A percentile compares a stretch with the other conserved stretches of the same genome.
Evolutionary conservation across 2,888 invertebrate species (phyloP).

Genomic region (Mechanitis mazaeus): DNA sequence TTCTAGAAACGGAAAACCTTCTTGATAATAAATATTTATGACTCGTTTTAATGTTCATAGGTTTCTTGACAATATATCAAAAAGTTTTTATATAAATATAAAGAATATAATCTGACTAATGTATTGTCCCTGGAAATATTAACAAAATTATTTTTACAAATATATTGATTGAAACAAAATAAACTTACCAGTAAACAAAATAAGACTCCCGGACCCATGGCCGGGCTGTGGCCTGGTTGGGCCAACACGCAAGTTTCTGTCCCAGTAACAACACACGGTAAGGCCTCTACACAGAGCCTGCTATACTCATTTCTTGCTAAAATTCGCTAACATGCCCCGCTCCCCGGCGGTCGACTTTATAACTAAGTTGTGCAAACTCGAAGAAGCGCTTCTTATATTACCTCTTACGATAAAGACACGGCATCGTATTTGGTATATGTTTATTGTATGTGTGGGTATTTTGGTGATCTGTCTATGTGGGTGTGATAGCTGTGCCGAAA

Average conservation of each 20-base stretch:
- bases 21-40: background rate
- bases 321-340: constrained; percentile 68
- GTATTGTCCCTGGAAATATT: too few species aligned
- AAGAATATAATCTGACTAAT: background rate
- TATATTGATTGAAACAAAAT: background rate
- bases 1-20: constrained; percentile 3
- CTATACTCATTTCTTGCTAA: constrained; percentile 51
- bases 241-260: constrained; percentile 40
- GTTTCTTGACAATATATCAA: background rate
- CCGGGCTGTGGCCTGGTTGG: constrained; percentile 57
- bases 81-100: constrained; percentile 3
- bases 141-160: background rate
- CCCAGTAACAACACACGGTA: constrained; percentile 45
- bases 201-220: constrained; percentile 67
- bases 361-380: constrained; percentile 74
- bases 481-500: constrained; percentile 12
- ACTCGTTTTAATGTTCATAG: constrained; percentile 1
- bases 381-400: constrained; percentile 77
- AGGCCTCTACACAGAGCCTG: constrained; percentile 43
- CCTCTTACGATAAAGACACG: constrained; percentile 72
- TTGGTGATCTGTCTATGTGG: constrained; percentile 39
- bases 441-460: constrained; percentile 58
- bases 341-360: constrained; percentile 65
- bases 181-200: constrained; percentile 65
- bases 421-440: constrained; percentile 69